Base-by-base conservation (phyloP, 2,888 invertebrate genomes). In the Sympetrum striolatum region DNA sequence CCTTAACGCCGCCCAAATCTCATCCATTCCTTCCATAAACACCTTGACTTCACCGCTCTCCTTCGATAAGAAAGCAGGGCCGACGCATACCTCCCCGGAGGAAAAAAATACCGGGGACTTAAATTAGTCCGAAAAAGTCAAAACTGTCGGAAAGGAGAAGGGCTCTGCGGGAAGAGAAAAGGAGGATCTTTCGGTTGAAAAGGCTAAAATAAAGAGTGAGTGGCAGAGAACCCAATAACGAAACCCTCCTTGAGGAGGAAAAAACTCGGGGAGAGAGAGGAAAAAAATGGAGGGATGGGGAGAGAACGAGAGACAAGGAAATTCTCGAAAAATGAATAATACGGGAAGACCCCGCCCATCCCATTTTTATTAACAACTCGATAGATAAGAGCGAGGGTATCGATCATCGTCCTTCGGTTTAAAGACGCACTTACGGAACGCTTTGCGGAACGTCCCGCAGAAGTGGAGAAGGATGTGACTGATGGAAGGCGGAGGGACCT, bases 151-250 rank as follows among this genome's bases (percentile, higher is more conserved):
- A 48, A 8, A 44, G 37, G 39, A 39, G 39, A 22, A 44, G 44
- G 81, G 18, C 22, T 35, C 22, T 8, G 39, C 37, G 81, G 39
- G 44, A 37, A 18, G 22, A 39, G 81, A 12, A 48, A 31, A 73
- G 73, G 22, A 31, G 73, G 14, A 31, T 31, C 25, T 31, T 25
- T 31, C 25, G 31, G 73, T 25, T 25, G 73, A 73, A 73, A 73
- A 73, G 25, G 14, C 25, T 73, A 73, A 73, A 73, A 73, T 73
- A 73, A 73, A 73, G 22, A 48, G 81, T 44, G 48, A 81, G 81
- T 44, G 81, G 81, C 81, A 81, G 44, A 48, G n/a, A 14, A 48
- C 81, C 81, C 81, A 81, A 81, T 81, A 81, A 81, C 48, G 81
- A 81, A 48, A 81, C 44, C 81, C 81, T 44, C 12, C 81, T 48